Conservation (phyloP, 1,140 invertebrate genomes). For the Agrypnia vestita region DNA sequence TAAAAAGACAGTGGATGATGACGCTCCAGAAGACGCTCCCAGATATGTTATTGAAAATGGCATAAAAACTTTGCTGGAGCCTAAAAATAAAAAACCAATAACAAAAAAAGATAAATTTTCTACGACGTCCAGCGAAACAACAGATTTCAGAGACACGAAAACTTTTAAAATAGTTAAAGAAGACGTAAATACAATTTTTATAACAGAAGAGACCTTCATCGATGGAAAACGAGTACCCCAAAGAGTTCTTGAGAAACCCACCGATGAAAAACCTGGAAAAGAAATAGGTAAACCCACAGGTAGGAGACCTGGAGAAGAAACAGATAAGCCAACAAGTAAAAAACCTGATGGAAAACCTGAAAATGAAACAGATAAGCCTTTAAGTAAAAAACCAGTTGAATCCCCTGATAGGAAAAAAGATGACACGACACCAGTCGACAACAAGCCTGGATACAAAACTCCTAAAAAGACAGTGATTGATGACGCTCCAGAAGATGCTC, state of each 20-base stretch:
- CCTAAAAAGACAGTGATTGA: not conserved
- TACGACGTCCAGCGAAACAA: conserved; percentile 2
- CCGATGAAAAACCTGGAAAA: conserved; percentile 18
- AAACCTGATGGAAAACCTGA: conserved; percentile 14
- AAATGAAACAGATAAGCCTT: conserved; percentile 12
- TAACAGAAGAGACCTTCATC: conserved; percentile 16
- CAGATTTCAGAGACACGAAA: conserved; percentile 21
- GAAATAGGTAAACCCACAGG: not conserved
- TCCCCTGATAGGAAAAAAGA: too few species aligned
- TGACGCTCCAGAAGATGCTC: conserved; percentile 9
- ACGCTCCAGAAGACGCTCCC: conserved; percentile 7
- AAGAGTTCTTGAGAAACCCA: too few species aligned
- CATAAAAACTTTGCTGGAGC: conserved; percentile 16
- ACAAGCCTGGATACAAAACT: not conserved
- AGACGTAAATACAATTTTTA: conserved; percentile 28
- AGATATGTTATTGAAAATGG: conserved; percentile 51
- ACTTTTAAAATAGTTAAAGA: conserved; percentile 1
- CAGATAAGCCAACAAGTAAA: too few species aligned
- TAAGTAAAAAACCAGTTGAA: too few species aligned
- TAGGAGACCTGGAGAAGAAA: too few species aligned
- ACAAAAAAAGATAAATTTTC: not conserved
- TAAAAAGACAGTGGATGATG: not conserved
- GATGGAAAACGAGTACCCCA: conserved; percentile 10
- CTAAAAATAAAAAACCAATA: not conserved
- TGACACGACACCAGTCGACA: not conserved